Percentiles rank a stretch among this genome's conserved stretches.
Conservation (phyloP, 2,888 invertebrate species). For the Lasiommata megera region DNA sequence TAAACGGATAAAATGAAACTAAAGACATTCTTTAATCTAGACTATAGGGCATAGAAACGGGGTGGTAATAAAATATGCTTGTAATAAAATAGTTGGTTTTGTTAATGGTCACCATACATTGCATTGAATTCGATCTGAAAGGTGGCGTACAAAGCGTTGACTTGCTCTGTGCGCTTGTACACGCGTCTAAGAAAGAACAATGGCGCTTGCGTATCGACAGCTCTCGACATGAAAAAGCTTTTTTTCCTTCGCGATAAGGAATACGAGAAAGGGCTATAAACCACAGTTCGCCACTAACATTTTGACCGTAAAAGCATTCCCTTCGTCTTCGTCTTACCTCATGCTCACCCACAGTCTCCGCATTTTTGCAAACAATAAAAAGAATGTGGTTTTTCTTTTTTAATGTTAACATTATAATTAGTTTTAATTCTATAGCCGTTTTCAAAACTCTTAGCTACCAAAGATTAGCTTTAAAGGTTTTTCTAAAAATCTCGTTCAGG, state of each 20-base stretch:
- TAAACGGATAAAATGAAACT: not conserved
- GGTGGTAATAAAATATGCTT: conserved; percentile 21
- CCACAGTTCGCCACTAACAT: conserved; percentile 48
- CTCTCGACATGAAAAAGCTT: conserved; percentile 75
- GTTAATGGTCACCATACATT: conserved; percentile 27
- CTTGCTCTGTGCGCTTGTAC: conserved; percentile 33
- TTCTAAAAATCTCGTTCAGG: too few relatives aligned
- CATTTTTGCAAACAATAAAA: not conserved
- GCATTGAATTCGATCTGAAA: conserved; percentile 32
- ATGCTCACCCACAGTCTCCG: conserved; percentile 10
- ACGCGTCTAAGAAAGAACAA: conserved; percentile 54
- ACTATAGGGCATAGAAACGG: conserved; percentile 12
- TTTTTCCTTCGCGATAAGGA: conserved; percentile 73
- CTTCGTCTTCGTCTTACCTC: conserved; percentile 32
- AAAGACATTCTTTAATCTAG: conserved; percentile 13
- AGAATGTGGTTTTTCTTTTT: too few relatives aligned
- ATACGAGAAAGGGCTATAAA: conserved; percentile 43
- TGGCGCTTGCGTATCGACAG: conserved; percentile 65
- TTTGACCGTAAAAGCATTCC: conserved; percentile 58
- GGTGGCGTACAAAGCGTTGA: conserved; percentile 26
- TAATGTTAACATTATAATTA: too few relatives aligned
- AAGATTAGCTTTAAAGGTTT: too few relatives aligned
- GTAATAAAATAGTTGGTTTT: conserved; percentile 25
- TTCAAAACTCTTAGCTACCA: too few relatives aligned
- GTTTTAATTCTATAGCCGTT: too few relatives aligned